Evolutionary conservation across 2,113 vertebrate species (phyloP).

Genomic region (Gobiocypris rarus): DNA sequence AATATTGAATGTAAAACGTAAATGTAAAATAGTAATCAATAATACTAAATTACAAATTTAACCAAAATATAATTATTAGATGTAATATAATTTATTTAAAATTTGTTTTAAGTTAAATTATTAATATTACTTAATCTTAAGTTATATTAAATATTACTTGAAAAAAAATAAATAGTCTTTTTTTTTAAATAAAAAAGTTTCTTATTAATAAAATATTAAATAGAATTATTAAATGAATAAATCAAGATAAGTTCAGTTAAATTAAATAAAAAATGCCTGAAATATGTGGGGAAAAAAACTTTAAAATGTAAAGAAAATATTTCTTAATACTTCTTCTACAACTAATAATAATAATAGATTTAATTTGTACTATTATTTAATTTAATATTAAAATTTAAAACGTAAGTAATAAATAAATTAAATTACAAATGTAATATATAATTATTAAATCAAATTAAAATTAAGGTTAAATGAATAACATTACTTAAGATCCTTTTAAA

Average conservation of each 20-base stretch:
- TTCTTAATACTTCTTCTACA: too few species aligned
- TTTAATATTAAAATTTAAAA: neutral
- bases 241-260: neutral
- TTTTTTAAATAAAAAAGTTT: too few species aligned
- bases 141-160: too few species aligned
- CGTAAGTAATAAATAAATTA: neutral
- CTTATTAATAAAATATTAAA: too few species aligned
- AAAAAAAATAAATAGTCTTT: too few species aligned
- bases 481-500: neutral
- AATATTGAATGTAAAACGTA: too few species aligned
- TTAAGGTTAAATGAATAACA: neutral
- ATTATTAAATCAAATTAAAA: neutral
- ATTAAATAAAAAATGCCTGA: neutral
- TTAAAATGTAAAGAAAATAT: too few species aligned
- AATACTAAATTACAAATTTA: neutral
- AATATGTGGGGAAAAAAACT: too few species aligned
- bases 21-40: too few species aligned
- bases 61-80: neutral
- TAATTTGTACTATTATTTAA: neutral
- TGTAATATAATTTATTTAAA: neutral
- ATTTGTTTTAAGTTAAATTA: neutral
- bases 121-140: too few species aligned
- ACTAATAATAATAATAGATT: neutral
- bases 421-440: neutral
- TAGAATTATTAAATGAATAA: neutral